Percentiles rank a stretch among this genome's conserved stretches.
Evolutionary conservation across 2,113 vertebrate genomes (phyloP).

Genomic region (Elgaria multicarinata): DNA sequence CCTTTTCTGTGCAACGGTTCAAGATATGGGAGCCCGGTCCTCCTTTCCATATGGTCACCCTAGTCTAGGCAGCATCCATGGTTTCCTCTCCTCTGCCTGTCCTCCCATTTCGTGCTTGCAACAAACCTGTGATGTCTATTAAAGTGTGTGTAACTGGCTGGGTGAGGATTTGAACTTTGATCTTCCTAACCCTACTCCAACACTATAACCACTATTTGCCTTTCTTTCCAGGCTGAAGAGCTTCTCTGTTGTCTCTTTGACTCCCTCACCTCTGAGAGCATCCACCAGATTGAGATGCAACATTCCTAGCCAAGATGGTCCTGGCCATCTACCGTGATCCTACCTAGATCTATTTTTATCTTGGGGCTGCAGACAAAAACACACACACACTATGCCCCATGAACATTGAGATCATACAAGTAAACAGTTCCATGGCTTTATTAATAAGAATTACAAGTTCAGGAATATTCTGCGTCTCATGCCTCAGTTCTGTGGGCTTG

Average conservation of each 20-base stretch:
- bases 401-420: neutral
- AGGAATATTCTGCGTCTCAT: neutral
- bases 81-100: too few species aligned
- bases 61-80: too few species aligned
- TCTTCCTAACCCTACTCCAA: neutral
- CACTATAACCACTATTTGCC: constrained; percentile 4
- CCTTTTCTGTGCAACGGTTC: too few species aligned
- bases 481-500: neutral
- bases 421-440: neutral
- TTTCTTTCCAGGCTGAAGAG: constrained; percentile 68
- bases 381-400: neutral
- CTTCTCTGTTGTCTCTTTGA: constrained; percentile 76
- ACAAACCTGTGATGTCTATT: neutral
- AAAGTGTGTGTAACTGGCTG: neutral
- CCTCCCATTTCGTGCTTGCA: too few species aligned
- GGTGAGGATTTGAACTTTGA: neutral
- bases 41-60: too few species aligned
- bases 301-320: constrained; percentile 14
- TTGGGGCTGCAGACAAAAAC: neutral
- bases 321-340: neutral
- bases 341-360: neutral
- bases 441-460: neutral
- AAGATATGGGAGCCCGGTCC: too few species aligned
- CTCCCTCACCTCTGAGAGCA: constrained; percentile 68
- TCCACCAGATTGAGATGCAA: constrained; percentile 40